Evolutionary conservation across 1,140 invertebrate species (phyloP).

Genomic region (Pachyrhynchus sulphureomaculatus): DNA sequence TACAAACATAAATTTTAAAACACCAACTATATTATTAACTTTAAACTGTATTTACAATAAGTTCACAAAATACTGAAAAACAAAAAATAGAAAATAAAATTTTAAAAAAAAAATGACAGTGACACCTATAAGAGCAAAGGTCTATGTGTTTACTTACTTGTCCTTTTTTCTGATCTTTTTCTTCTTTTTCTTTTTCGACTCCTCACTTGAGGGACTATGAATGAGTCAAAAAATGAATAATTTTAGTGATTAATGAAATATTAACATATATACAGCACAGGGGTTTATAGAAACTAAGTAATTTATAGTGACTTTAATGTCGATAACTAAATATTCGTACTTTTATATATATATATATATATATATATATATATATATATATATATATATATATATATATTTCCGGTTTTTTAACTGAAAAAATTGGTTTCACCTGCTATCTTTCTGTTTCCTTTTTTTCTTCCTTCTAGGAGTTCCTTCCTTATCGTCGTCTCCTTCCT

Average conservation of each 20-base stretch:
- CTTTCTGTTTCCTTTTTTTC: conserved; percentile 55
- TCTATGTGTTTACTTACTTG: conserved; percentile 54
- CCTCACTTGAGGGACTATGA: conserved; percentile 59
- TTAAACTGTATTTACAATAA: background rate
- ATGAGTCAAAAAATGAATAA: conserved; percentile 12
- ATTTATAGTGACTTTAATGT: no score
- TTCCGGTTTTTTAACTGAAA: no score
- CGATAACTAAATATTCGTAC: no score
- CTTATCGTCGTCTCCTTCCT: conserved; percentile 41
- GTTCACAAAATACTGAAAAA: background rate
- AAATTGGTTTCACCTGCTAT: conserved; percentile 32
- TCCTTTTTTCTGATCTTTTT: conserved; percentile 69
- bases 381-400: no score
- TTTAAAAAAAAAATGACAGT: conserved; percentile 7
- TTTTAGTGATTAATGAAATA: background rate
- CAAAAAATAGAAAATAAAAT: background rate
- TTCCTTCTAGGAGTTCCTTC: conserved; percentile 51
- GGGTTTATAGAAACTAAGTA: no score
- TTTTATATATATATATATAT: no score
- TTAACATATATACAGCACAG: no score
- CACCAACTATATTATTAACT: background rate
- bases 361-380: no score
- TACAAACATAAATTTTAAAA: background rate
- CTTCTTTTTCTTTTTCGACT: conserved; percentile 68
- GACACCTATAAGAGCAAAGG: background rate